Conservation (phyloP, 2,888 invertebrate species). For the Peribatodes rhomboidaria region DNA sequence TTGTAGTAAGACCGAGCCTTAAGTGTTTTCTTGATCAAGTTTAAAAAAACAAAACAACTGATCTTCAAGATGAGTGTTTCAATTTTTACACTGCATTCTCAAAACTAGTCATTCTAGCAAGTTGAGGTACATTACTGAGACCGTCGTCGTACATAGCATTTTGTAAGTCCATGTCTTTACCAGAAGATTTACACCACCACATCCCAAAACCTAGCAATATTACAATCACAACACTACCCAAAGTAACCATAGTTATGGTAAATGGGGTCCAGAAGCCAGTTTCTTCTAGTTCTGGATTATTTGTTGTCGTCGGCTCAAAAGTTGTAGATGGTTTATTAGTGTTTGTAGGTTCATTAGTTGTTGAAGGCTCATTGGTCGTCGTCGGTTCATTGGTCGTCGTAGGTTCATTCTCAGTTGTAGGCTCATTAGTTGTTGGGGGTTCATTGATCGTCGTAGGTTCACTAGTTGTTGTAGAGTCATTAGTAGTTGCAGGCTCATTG, state of each 20-base stretch:
- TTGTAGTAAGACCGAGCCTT: too few relatives aligned
- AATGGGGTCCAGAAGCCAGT: conserved; percentile 13
- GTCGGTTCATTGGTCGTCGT: background rate
- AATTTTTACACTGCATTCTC: conserved; percentile 17
- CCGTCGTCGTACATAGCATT: conserved; percentile 33
- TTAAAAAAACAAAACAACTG: too few relatives aligned
- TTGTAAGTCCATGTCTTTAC: conserved; percentile 21
- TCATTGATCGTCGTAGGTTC: background rate
- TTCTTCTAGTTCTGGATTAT: conserved; percentile 14
- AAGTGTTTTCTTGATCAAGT: too few relatives aligned
- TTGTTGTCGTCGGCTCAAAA: background rate
- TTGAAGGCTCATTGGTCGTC: background rate
- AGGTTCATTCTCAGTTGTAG: background rate
- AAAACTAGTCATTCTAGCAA: conserved; percentile 33
- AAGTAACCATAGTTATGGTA: conserved; percentile 6
- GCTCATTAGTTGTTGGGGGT: background rate
- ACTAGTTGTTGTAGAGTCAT: background rate
- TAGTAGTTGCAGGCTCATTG: background rate
- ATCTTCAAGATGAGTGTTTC: too few relatives aligned
- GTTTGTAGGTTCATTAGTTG: too few relatives aligned
- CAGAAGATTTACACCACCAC: conserved; percentile 14
- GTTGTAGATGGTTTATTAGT: too few relatives aligned
- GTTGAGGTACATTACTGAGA: conserved; percentile 37
- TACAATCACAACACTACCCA: conserved; percentile 15
- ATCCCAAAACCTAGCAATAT: conserved; percentile 13